Evolutionary conservation across 2,888 invertebrate genomes (phyloP), one percentile per base, ranked within the genome.

Genomic region (Drosophila picticornis): DNA sequence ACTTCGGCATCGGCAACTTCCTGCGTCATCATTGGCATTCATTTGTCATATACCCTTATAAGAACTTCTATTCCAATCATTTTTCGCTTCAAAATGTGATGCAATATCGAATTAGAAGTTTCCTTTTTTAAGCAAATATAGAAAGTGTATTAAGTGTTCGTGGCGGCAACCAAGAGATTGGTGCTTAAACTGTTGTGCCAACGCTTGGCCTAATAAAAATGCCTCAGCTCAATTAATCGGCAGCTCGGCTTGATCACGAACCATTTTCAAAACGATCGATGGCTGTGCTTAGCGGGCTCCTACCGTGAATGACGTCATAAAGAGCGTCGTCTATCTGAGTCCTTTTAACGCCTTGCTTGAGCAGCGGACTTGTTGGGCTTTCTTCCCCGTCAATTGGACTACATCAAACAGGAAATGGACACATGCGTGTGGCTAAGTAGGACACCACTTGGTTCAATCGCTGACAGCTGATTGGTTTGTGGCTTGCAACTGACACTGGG

Each of bases 211-310:
- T 79, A 90, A 90, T 88, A 89, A 90, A 90, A 88, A 83, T 84
- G 74, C 86, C 75, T 75, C 25, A 48, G 75, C 71, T 85, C 91
- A 90, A 90, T 90, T 90, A 90, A 90, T 90, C 91, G 90, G 74
- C 86, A 84, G 78, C 89, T 84, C 50, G 68, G 60, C 72, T 55
- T 62, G 68, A 72, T 71, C 64, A 64, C 70, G 59, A 56, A 34
- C 69, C 68, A 48, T 74, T 74, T 60, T n/a, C 34, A 53, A 48
- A 38, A 36, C 69, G 61, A 77, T 72, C 67, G 75, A 75, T 75
- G 53, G 53, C 50, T 13, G 50, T 32, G 59, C 38, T 38, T 34
- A 53, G 69, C 32, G 29, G 34, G 27, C 63, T 38, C 72, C 83
- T 72, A 73, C 72, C 55, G 83, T 27, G 78, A 50, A 64, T 74